These are phyloP conservation scores for Drosophila formosana DNA, from an alignment of 2,888 invertebrate species.

Conservation along the genomic window DNA sequence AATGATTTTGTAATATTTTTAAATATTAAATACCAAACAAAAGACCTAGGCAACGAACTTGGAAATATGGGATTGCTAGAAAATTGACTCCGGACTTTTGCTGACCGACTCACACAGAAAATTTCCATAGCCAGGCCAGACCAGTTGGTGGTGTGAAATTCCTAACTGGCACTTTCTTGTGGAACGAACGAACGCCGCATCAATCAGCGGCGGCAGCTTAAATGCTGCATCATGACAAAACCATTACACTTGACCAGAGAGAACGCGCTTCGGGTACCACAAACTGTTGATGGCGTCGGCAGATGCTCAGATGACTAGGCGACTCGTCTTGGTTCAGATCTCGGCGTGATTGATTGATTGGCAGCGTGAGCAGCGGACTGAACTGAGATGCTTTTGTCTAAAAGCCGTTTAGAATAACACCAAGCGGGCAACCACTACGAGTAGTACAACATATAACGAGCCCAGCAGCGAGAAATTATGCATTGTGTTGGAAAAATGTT, in stretches of 20 bases:
- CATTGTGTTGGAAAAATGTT: conserved; percentile 72
- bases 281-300: conserved; percentile 61
- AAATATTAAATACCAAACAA: conserved; percentile 22
- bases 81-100: conserved; percentile 26
- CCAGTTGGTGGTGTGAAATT: conserved; percentile 69
- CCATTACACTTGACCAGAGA: conserved; percentile 79
- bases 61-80: conserved; percentile 6
- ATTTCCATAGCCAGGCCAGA: conserved; percentile 65
- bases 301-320: conserved; percentile 80
- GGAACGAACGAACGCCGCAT: conserved; percentile 60
- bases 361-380: conserved; percentile 79
- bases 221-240: conserved; percentile 84
- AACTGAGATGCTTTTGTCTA: conserved; percentile 72
- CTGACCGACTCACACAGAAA: conserved; percentile 37
- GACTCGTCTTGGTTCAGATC: conserved; percentile 47
- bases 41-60: conserved; percentile 67
- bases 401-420: conserved; percentile 81
- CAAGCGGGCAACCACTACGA: conserved; percentile 46
- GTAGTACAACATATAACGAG: conserved; percentile 61
- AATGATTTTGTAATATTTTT: too few species aligned
- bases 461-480: conserved; percentile 76
- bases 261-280: conserved; percentile 34
- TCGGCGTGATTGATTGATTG: conserved; percentile 81
- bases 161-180: conserved; percentile 70
- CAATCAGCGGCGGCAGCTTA: conserved; percentile 77